A percentile compares a stretch with the other conserved stretches of the same genome.
Evolutionary conservation across 2,113 vertebrate species (phyloP).

Genomic region (Corythornis vintsioides): DNA sequence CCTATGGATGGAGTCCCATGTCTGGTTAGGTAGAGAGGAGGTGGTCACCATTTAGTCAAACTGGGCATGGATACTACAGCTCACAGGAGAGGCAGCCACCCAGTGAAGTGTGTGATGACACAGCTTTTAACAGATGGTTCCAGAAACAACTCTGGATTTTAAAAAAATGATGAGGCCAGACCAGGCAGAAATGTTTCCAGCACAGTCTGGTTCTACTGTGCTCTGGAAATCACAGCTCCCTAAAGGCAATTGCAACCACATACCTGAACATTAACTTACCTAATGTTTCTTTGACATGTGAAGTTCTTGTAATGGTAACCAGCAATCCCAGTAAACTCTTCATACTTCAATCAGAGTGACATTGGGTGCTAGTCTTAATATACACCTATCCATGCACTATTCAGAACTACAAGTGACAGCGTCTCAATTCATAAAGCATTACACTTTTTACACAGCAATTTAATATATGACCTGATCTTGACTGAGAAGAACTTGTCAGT

Average conservation of each 20-base stretch:
- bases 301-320: neutral
- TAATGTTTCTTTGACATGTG: neutral
- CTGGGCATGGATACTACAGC: neutral
- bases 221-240: neutral
- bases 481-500: neutral
- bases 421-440: neutral
- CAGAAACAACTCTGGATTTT: constrained; percentile 9
- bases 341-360: neutral
- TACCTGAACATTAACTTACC: neutral
- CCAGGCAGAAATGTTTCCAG: neutral
- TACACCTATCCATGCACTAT: neutral
- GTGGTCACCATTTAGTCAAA: neutral
- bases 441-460: neutral
- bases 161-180: neutral
- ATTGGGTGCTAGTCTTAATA: neutral
- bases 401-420: neutral
- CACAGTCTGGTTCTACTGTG: neutral
- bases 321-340: neutral
- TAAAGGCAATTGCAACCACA: neutral
- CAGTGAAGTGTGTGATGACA: neutral
- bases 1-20: neutral
- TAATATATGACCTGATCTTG: neutral
- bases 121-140: constrained; percentile 2
- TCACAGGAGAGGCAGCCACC: neutral
- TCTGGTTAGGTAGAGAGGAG: neutral